phyloP scores from a whole-genome alignment of 2,888 invertebrate genomes.

The Steinernema hermaphroditum region DNA sequence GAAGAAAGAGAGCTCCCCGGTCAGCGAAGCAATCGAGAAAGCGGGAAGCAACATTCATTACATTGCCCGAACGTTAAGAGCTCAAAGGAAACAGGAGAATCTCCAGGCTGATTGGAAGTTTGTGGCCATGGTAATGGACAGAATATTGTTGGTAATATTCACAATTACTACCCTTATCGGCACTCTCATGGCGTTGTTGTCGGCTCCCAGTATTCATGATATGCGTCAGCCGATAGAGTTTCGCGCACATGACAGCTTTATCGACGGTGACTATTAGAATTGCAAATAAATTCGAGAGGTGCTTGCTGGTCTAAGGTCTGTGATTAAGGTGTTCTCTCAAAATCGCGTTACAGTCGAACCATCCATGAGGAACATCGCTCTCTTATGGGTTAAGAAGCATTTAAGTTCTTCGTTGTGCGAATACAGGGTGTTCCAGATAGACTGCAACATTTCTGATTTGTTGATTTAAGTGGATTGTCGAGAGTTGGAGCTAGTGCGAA shows the following conservation, averaged over 20 bases:
- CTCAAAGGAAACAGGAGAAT: constrained; percentile 51
- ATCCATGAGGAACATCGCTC: no score
- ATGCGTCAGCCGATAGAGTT: constrained; percentile 34
- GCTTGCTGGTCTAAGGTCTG: no score
- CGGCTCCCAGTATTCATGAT: constrained; percentile 57
- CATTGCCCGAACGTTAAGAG: constrained; percentile 56
- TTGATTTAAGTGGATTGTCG: no score
- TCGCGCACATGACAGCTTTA: neutral
- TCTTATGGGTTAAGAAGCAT: no score
- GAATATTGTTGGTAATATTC: constrained; percentile 59
- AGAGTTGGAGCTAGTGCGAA: no score
- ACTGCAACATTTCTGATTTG: no score
- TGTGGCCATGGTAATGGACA: constrained; percentile 60
- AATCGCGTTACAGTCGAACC: no score
- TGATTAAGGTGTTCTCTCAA: no score
- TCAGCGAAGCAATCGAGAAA: constrained; percentile 43
- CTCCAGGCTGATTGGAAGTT: constrained; percentile 63
- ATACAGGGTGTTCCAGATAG: no score
- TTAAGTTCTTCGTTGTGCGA: no score
- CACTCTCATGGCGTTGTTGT: constrained; percentile 47
- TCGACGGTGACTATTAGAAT: no score
- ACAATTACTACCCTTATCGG: constrained; percentile 48
- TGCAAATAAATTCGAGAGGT: no score
- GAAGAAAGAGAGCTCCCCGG: neutral
- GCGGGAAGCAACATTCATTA: constrained; percentile 62